Evolutionary conservation across 2,113 vertebrate genomes (phyloP).

Genomic region (Puma concolor): DNA sequence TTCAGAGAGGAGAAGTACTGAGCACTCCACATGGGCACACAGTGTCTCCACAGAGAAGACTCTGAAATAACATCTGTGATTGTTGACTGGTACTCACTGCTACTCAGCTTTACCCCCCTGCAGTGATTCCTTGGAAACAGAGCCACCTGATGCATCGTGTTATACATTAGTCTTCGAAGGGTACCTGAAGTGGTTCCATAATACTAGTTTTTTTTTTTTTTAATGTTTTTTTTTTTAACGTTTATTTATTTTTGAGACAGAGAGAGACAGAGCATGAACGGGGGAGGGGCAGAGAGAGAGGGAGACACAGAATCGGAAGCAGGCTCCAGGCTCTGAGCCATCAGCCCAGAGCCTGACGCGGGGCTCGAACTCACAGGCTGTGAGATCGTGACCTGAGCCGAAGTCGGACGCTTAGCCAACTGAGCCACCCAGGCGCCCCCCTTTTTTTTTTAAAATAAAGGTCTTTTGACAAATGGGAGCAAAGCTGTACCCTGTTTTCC

Average conservation of each 20-base stretch:
- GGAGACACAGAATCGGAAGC: too few relatives aligned
- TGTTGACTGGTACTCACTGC: background rate
- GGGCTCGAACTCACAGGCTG: too few relatives aligned
- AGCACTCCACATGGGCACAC: background rate
- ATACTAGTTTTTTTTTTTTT: background rate
- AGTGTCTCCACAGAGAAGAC: background rate
- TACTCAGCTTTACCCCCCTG: background rate
- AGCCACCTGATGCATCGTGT: background rate
- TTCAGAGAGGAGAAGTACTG: background rate
- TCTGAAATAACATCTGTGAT: background rate
- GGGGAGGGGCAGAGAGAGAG: too few relatives aligned
- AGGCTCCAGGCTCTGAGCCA: too few relatives aligned
- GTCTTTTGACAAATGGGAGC: background rate
- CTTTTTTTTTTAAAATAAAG: background rate
- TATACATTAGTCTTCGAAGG: background rate
- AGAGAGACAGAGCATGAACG: too few relatives aligned
- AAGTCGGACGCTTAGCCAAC: too few relatives aligned
- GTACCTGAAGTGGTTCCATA: background rate
- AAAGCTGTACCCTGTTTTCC: background rate
- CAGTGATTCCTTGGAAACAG: background rate
- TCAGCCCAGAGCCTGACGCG: too few relatives aligned
- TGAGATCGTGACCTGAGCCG: too few relatives aligned
- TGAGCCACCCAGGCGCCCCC: too few relatives aligned
- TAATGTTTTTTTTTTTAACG: too few relatives aligned
- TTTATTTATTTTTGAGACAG: too few relatives aligned